phyloP scores from a whole-genome alignment of 2,113 vertebrate genomes.

The Kryptolebias marmoratus region DNA sequence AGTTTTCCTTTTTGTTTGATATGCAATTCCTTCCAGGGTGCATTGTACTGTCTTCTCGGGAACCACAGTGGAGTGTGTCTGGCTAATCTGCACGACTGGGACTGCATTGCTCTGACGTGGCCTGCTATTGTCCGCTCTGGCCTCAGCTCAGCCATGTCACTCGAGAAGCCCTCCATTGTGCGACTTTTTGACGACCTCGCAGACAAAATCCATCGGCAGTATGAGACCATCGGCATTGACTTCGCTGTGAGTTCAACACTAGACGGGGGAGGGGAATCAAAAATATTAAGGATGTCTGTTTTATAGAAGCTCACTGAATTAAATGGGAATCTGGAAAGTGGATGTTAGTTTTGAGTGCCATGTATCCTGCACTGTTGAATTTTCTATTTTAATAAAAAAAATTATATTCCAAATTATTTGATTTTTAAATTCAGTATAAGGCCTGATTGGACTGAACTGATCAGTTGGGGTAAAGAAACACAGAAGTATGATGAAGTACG shows the following conservation, averaged over 20 bases:
- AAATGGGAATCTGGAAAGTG: neutral
- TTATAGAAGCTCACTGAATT: no score
- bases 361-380: no score
- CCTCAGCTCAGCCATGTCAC: constrained; percentile 93
- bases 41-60: constrained; percentile 96
- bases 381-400: no score
- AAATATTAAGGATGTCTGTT: no score
- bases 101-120: constrained; percentile 94
- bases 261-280: neutral
- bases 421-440: no score
- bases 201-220: constrained; percentile 96
- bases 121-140: constrained; percentile 93
- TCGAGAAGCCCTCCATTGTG: constrained; percentile 96
- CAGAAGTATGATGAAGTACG: no score
- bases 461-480: no score
- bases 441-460: no score
- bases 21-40: constrained; percentile 82
- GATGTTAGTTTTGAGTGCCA: neutral
- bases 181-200: constrained; percentile 96
- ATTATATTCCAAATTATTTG: no score
- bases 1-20: neutral
- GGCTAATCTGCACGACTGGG: constrained; percentile 97
- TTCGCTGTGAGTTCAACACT: constrained; percentile 85
- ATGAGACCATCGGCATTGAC: constrained; percentile 93
- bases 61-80: constrained; percentile 92